Conservation (phyloP, 2,113 vertebrate species). For the Notarius lentiginosus region DNA sequence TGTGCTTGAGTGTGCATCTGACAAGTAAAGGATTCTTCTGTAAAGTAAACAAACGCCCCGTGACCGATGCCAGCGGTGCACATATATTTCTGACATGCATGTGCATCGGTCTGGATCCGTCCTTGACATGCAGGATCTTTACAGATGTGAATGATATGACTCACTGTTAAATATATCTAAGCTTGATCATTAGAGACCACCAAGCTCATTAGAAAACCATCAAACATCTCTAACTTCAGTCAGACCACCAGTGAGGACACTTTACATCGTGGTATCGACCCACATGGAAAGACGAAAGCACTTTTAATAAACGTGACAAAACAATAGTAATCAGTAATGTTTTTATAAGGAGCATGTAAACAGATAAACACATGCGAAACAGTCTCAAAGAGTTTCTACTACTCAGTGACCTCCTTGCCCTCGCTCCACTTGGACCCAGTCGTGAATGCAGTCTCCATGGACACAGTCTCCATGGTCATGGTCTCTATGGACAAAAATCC, state of each 20-base stretch:
- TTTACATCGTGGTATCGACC: neutral
- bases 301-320: neutral
- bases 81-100: no score
- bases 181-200: neutral
- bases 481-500: conserved; percentile 65
- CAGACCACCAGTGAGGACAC: neutral
- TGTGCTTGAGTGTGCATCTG: no score
- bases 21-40: no score
- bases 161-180: neutral
- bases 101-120: no score
- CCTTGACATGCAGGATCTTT: neutral
- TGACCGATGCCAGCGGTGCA: no score
- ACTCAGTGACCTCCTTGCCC: conserved; percentile 41
- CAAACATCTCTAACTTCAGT: neutral
- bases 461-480: conserved; percentile 59
- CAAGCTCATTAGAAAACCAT: neutral
- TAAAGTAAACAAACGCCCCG: no score
- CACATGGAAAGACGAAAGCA: neutral
- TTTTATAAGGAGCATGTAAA: neutral
- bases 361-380: neutral
- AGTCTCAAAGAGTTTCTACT: conserved; percentile 35
- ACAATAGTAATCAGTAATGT: neutral
- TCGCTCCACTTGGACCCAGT: conserved; percentile 61
- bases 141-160: neutral
- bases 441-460: conserved; percentile 60